Evolutionary conservation across 2,888 invertebrate genomes (phyloP).

Genomic region (Aphelenchoides bicaudatus): DNA sequence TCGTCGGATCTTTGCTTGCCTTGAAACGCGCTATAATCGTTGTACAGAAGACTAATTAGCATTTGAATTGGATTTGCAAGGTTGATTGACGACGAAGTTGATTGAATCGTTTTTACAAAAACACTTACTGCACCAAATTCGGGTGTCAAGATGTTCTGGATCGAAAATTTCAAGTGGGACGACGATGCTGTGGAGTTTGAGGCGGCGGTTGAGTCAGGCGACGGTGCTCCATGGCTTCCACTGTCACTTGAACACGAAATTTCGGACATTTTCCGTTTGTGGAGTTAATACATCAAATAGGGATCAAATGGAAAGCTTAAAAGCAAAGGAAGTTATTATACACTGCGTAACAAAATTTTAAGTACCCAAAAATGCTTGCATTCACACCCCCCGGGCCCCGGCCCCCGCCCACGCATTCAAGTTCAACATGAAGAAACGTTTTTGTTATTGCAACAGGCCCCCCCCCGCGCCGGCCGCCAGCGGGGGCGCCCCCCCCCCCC

Average conservation of each 20-base stretch:
- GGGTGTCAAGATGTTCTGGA: constrained; percentile 54
- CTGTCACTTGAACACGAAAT: constrained; percentile 17
- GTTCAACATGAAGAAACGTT: too few species aligned
- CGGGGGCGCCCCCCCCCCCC: too few species aligned
- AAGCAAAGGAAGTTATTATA: too few species aligned
- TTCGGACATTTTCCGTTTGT: too few species aligned
- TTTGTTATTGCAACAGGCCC: too few species aligned
- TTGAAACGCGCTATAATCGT: neutral
- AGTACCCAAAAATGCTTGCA: too few species aligned
- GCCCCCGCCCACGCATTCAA: too few species aligned
- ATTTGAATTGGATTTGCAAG: neutral
- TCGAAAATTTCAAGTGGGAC: constrained; percentile 52
- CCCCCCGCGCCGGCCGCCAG: too few species aligned
- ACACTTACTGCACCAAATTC: constrained; percentile 42
- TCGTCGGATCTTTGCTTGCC: neutral
- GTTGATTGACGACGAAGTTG: constrained; percentile 9
- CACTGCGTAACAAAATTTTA: too few species aligned
- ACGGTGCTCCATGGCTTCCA: constrained; percentile 20
- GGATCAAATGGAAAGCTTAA: too few species aligned
- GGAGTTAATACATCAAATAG: too few species aligned
- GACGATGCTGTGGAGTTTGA: constrained; percentile 11
- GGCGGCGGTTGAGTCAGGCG: constrained; percentile 24
- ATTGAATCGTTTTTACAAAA: neutral
- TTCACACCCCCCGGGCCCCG: too few species aligned
- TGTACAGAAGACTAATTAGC: constrained; percentile 23